Percentiles rank a stretch among this genome's conserved stretches.
Evolutionary conservation across 2,888 invertebrate species (phyloP).

Genomic region (Alcis repandata): DNA sequence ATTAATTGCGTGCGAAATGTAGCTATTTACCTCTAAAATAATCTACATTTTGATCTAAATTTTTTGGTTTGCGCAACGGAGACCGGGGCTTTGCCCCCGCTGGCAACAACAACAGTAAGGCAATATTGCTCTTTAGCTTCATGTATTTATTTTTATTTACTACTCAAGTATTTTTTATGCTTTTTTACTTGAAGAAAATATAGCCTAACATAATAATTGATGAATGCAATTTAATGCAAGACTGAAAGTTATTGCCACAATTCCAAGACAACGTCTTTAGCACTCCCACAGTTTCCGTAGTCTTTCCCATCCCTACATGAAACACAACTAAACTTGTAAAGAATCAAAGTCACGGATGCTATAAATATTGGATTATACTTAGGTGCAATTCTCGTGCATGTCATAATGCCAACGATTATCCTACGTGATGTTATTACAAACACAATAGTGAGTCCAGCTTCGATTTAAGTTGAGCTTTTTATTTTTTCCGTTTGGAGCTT

Average conservation of each 20-base stretch:
- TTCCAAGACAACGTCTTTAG: neutral
- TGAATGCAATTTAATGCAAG: neutral
- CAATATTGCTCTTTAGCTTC: too few species aligned
- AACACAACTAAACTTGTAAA: slow-evolving; percentile 50
- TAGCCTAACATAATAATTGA: too few species aligned
- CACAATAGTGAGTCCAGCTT: slow-evolving; percentile 60
- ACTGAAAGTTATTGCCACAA: neutral
- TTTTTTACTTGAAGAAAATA: too few species aligned
- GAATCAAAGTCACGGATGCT: slow-evolving; percentile 76
- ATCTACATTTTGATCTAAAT: slow-evolving; percentile 19
- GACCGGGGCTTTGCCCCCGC: neutral
- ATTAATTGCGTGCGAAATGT: slow-evolving; percentile 45
- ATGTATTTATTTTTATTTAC: too few species aligned
- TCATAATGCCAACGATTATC: slow-evolving; percentile 84
- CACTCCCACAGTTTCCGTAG: too few species aligned
- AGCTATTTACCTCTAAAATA: slow-evolving; percentile 33
- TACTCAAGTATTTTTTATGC: too few species aligned
- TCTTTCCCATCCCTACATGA: slow-evolving; percentile 41
- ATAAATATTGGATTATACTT: slow-evolving; percentile 86
- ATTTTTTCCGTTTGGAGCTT: slow-evolving; percentile 70
- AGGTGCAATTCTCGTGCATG: slow-evolving; percentile 83
- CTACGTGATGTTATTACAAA: slow-evolving; percentile 86
- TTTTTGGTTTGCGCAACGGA: slow-evolving; percentile 3
- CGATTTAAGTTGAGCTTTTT: slow-evolving; percentile 27
- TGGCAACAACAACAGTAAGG: too few species aligned